These are phyloP conservation scores for Poeciliopsis turrubarensis DNA, from an alignment of 2,113 vertebrate species.

Conservation along the genomic window DNA sequence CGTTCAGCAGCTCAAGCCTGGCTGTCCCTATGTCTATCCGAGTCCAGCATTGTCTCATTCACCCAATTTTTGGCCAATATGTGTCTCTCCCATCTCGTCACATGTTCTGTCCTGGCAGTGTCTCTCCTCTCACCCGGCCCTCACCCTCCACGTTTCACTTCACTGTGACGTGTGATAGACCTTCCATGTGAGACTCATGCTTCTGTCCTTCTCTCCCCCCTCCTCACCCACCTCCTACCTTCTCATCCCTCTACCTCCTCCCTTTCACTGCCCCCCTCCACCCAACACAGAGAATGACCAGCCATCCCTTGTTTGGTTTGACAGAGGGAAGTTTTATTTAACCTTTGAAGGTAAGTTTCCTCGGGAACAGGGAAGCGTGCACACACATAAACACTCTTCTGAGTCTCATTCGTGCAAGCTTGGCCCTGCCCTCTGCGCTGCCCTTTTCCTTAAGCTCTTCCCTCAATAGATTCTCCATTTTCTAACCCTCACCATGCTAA, in stretches of 20 bases:
- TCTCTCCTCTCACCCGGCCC: constrained; percentile 27
- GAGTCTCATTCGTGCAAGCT: constrained; percentile 75
- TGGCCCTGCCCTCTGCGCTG: constrained; percentile 54
- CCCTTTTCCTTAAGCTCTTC: constrained; percentile 32
- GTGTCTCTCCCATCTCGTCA: constrained; percentile 26
- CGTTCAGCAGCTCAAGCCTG: constrained; percentile 13
- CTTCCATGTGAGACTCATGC: constrained; percentile 94
- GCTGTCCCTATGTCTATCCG: not conserved
- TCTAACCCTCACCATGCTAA: constrained; percentile 33
- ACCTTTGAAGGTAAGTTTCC: constrained; percentile 99
- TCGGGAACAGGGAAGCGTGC: constrained; percentile 76
- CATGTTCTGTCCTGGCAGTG: constrained; percentile 35
- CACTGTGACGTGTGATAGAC: constrained; percentile 85
- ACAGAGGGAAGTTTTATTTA: constrained; percentile 99
- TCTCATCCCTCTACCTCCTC: constrained; percentile 78
- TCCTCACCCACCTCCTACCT: constrained; percentile 56
- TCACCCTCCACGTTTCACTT: constrained; percentile 65
- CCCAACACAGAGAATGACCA: constrained; percentile 99
- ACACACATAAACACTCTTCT: constrained; percentile 70
- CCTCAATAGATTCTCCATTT: constrained; percentile 37
- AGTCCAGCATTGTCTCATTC: constrained; percentile 13
- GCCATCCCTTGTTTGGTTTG: constrained; percentile 99
- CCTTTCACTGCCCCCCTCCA: constrained; percentile 76
- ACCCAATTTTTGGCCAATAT: constrained; percentile 18
- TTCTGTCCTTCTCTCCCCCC: constrained; percentile 94